A percentile compares a stretch with the other conserved stretches of the same genome.
These are phyloP conservation scores for Rana temporaria DNA, from an alignment of 2,113 vertebrate genomes.

Conservation along the genomic window DNA sequence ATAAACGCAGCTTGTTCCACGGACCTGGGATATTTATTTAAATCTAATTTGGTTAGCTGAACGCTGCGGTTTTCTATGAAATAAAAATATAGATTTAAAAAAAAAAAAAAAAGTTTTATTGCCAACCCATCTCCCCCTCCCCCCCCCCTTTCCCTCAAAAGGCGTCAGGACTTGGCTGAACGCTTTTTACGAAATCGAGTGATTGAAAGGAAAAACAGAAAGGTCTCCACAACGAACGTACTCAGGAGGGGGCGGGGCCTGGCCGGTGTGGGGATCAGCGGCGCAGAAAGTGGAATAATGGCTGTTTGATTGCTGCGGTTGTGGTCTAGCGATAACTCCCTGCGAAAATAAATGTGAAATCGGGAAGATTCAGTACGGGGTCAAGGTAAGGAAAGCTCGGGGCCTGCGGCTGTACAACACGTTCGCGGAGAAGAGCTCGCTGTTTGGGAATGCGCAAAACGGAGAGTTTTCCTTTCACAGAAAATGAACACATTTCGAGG, in stretches of 20 bases:
- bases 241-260: slow-evolving; percentile 30
- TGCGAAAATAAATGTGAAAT: slow-evolving; percentile 5
- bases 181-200: slow-evolving; percentile 26
- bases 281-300: slow-evolving; percentile 16
- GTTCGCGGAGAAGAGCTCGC: no score
- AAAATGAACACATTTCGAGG: no score
- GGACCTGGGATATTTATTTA: slow-evolving; percentile 44
- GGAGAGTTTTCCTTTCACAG: no score
- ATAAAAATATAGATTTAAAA: slow-evolving; percentile 50
- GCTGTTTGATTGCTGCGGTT: slow-evolving; percentile 12
- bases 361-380: neutral
- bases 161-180: slow-evolving; percentile 17
- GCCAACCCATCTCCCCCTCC: neutral
- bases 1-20: slow-evolving; percentile 43
- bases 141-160: fast-evolving
- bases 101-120: slow-evolving; percentile 14
- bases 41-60: slow-evolving; percentile 44
- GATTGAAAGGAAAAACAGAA: neutral
- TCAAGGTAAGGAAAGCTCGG: slow-evolving; percentile 8
- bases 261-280: neutral
- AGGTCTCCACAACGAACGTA: slow-evolving; percentile 22
- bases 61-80: slow-evolving; percentile 45
- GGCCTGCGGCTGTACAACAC: neutral
- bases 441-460: no score
- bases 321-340: slow-evolving; percentile 11